Evolutionary conservation across 2,113 vertebrate genomes (phyloP), one percentile per base, ranked within the genome.

Genomic region (Pedetes capensis): DNA sequence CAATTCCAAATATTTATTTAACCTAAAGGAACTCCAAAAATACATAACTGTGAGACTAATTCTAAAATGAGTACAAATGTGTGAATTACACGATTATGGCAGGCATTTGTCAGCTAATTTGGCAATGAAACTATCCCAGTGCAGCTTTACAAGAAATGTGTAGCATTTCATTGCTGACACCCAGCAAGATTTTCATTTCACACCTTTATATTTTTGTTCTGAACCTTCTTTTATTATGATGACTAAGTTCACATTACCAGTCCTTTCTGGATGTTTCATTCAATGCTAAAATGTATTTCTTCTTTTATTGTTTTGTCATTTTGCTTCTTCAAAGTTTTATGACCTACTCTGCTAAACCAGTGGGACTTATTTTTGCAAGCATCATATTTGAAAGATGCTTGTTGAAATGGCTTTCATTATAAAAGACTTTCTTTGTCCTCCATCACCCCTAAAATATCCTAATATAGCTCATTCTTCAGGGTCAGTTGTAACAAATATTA

Each of bases 401-500:
- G 2, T 75, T 96, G 63, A 94, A 97, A 88, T 95, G 72, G 27
- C 66, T 92, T 34, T 64, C 91, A 93, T 93, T n/a, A 42, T 95
- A 91, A 94, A 78, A 55, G 82, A 61, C 69, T 78, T 16, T 96
- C 29, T 68, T 37, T 20, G 42, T 69, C 57, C 95, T 91, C 81
- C 95, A 69, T 96, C 71, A 92, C 71, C 93, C 80, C 55, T 64
- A 87, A 97, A 42, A 20, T 93, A 95, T 78, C 25, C 23, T 79
- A 89, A 87, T 59, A 34, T 32, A 85, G 8, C 63, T 92, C 12
- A 39, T 94, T 94, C 69, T n/a, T 95, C 55, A 92, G 94, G 91
- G 89, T 93, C 87, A 91, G 71, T 37, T 90, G 42, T 91, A 91
- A 74, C 5, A 92, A 63, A 66, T 75, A 95, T 86, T 91, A 64